Percentiles rank a stretch among this genome's conserved stretches.
Evolutionary conservation across 2,888 invertebrate species (phyloP).

Genomic region (Chrysotoxum bicinctum): DNA sequence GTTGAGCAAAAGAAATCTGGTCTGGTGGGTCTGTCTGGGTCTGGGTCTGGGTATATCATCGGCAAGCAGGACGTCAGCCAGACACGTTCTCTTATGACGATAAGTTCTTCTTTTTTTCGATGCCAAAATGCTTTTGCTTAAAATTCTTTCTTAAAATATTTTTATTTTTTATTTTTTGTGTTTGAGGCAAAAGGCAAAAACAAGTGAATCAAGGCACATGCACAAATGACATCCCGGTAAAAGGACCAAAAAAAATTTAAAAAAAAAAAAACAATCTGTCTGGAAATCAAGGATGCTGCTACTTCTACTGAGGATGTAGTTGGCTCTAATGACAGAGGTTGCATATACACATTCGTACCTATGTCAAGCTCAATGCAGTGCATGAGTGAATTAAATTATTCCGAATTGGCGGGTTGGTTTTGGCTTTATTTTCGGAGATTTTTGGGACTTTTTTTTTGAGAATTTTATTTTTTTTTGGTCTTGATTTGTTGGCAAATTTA

Average conservation of each 20-base stretch:
- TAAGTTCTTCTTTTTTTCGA: not conserved
- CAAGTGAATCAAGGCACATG: slow-evolving; percentile 59
- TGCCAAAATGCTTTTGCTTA: slow-evolving; percentile 6
- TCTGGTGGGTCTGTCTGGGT: slow-evolving; percentile 4
- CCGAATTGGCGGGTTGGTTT: slow-evolving; percentile 20
- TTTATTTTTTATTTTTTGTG: not conserved
- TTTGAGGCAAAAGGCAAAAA: not conserved
- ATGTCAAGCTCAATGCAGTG: slow-evolving; percentile 7
- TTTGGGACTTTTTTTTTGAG: slow-evolving; percentile 12
- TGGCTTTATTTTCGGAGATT: slow-evolving; percentile 39
- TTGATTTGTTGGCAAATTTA: slow-evolving; percentile 49
- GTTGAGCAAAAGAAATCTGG: slow-evolving; percentile 21
- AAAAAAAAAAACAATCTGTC: slow-evolving; percentile 26
- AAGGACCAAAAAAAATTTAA: slow-evolving; percentile 32
- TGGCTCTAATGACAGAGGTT: slow-evolving; percentile 9
- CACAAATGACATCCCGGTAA: slow-evolving; percentile 53
- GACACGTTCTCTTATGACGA: slow-evolving; percentile 61
- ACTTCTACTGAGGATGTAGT: slow-evolving; percentile 19
- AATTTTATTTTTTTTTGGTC: slow-evolving; percentile 5
- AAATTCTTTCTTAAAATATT: not conserved
- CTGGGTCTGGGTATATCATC: slow-evolving; percentile 18
- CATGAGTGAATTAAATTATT: slow-evolving; percentile 49
- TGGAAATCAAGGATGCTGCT: slow-evolving; percentile 55
- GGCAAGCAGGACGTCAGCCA: slow-evolving; percentile 64
- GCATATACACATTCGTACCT: not conserved